These are phyloP conservation scores for Gymnorhina tibicen DNA, from an alignment of 2,113 vertebrate species.

Conservation along the genomic window DNA sequence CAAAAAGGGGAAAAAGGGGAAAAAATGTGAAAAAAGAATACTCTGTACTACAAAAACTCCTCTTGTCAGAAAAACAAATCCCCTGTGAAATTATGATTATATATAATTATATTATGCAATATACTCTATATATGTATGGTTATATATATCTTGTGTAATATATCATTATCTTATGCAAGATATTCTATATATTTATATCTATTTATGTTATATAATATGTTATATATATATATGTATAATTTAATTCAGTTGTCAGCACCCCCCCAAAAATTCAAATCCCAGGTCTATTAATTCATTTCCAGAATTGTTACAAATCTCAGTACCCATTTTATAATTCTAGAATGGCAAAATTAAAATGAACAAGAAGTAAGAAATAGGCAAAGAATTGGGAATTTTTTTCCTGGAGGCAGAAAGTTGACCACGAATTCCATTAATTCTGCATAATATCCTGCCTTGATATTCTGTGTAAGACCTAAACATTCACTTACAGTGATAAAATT, in stretches of 20 bases:
- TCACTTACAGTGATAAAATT: neutral
- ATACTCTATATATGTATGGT: neutral
- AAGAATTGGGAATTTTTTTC: neutral
- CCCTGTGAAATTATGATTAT: neutral
- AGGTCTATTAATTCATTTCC: neutral
- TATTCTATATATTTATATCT: neutral
- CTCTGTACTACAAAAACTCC: neutral
- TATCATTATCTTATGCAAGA: neutral
- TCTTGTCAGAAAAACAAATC: neutral
- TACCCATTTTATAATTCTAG: neutral
- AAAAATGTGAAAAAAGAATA: neutral
- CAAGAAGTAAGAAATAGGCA: neutral
- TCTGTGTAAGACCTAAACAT: neutral
- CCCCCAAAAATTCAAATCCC: slow-evolving; percentile 1
- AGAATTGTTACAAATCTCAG: neutral
- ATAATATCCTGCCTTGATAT: neutral
- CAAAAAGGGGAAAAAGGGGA: no score
- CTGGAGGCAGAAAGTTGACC: neutral
- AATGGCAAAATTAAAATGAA: neutral
- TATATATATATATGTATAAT: neutral
- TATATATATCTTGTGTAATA: neutral
- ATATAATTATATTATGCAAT: neutral
- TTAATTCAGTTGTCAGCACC: neutral
- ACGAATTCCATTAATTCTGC: slow-evolving; percentile 9
- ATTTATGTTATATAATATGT: neutral